Conservation (phyloP, 1,140 invertebrate genomes). For the Drosophila sucinea region DNA sequence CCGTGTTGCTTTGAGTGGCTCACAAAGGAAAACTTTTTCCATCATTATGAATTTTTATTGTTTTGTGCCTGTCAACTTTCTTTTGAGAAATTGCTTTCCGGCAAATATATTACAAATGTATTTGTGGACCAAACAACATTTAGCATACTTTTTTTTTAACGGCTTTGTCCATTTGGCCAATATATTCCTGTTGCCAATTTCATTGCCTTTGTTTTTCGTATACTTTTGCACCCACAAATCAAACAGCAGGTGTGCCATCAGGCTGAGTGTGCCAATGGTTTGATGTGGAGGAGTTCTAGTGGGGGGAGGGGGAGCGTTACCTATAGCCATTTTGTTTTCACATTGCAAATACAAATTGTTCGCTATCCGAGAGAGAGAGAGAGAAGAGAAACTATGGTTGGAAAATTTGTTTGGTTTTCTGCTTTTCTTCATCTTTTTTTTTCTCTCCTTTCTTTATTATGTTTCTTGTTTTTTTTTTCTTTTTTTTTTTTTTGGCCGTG, state of each 20-base stretch:
- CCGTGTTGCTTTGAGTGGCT: neutral
- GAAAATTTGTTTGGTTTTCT: slow-evolving; percentile 34
- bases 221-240: slow-evolving; percentile 59
- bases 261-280: neutral
- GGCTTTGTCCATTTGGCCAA: slow-evolving; percentile 36
- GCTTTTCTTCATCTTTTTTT: slow-evolving; percentile 27
- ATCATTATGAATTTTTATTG: slow-evolving; percentile 7
- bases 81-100: slow-evolving; percentile 12
- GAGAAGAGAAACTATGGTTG: slow-evolving; percentile 28
- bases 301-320: slow-evolving; percentile 19
- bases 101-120: slow-evolving; percentile 9
- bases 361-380: slow-evolving; percentile 32
- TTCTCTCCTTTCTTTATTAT: slow-evolving; percentile 1
- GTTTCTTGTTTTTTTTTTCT: slow-evolving; percentile 13
- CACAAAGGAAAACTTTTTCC: neutral
- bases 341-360: slow-evolving; percentile 78
- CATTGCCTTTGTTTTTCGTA: neutral
- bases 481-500: slow-evolving; percentile 39
- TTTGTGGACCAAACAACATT: slow-evolving; percentile 45
- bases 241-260: slow-evolving; percentile 68
- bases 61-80: slow-evolving; percentile 23
- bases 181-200: slow-evolving; percentile 28
- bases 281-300: neutral
- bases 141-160: slow-evolving; percentile 51
- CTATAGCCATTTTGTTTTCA: slow-evolving; percentile 72